Evolutionary conservation across 2,113 vertebrate species (phyloP).

Genomic region (Carettochelys insculpta): DNA sequence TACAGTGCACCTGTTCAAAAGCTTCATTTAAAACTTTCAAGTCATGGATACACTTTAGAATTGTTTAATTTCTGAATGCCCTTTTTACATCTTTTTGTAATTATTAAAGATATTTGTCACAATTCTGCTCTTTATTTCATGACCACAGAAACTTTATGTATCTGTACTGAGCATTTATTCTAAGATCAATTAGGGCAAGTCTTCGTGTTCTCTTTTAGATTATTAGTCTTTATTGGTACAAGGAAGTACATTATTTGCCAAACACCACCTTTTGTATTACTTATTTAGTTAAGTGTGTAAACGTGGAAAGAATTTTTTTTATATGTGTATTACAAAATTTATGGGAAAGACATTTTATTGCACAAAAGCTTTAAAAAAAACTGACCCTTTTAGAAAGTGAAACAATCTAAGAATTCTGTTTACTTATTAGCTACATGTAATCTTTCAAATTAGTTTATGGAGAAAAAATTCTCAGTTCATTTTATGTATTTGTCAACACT

Average conservation of each 20-base stretch:
- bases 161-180: not conserved
- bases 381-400: not conserved
- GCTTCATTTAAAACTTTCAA: conserved; percentile 5
- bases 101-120: not conserved
- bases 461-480: not conserved
- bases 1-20: not conserved
- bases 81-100: not conserved
- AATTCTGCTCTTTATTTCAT: not conserved
- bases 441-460: not conserved
- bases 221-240: not conserved
- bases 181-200: too few species aligned
- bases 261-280: not conserved
- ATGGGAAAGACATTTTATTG: not conserved
- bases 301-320: not conserved
- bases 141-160: not conserved
- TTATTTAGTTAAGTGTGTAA: not conserved
- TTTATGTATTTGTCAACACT: not conserved
- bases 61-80: not conserved
- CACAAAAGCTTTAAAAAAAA: not conserved
- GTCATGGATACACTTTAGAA: not conserved
- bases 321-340: not conserved
- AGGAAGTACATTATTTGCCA: not conserved
- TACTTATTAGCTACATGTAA: not conserved
- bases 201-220: not conserved
- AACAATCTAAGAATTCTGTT: not conserved